These are phyloP conservation scores for Amblyornis subalaris DNA, from an alignment of 2,113 vertebrate genomes.

Conservation along the genomic window DNA sequence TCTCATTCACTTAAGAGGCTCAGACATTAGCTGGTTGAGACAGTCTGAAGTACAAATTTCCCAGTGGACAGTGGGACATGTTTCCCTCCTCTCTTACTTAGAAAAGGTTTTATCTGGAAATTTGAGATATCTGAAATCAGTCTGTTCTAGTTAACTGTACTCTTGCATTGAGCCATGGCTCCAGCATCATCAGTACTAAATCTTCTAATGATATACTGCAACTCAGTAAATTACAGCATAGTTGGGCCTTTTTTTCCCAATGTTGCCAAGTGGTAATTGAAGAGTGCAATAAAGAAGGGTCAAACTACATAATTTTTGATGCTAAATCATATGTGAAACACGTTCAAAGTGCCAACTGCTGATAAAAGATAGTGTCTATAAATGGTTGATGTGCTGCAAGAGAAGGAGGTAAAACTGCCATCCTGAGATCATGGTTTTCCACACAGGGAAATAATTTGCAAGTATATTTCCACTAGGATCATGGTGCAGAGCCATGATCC, in stretches of 20 bases:
- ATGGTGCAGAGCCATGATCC: background rate
- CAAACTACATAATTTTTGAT: background rate
- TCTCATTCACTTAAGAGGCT: background rate
- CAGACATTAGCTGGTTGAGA: background rate
- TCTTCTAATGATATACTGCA: background rate
- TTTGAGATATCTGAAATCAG: background rate
- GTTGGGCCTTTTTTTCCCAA: background rate
- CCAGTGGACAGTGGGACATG: background rate
- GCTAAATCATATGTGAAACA: background rate
- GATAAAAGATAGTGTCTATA: background rate
- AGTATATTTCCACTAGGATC: background rate
- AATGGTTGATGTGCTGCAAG: background rate
- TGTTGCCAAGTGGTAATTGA: background rate
- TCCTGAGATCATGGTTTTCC: background rate
- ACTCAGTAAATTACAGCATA: conserved; percentile 26
- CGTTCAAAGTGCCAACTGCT: background rate
- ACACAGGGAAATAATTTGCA: background rate
- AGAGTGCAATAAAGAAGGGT: background rate
- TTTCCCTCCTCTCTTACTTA: background rate
- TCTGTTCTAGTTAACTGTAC: background rate
- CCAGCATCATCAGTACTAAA: background rate
- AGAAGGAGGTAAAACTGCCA: background rate
- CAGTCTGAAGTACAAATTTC: background rate
- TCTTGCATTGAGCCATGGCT: background rate
- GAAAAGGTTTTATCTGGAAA: background rate